Conservation (phyloP, 2,888 invertebrate genomes). For the Drosophila borborema region DNA sequence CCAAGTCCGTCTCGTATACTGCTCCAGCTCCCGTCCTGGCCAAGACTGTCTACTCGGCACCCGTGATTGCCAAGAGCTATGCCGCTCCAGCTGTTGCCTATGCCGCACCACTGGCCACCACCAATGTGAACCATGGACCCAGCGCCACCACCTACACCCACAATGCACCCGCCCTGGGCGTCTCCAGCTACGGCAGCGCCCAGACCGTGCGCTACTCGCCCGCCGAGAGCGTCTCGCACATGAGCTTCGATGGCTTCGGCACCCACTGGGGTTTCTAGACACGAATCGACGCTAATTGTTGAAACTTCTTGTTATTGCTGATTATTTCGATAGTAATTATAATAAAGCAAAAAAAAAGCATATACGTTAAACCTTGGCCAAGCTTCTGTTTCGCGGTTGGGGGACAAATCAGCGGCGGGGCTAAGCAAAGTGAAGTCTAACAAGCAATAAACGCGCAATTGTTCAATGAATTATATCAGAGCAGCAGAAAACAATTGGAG, state of each 20-base stretch:
- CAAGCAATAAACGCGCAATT: slow-evolving; percentile 58
- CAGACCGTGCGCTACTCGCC: slow-evolving; percentile 86
- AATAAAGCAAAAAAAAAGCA: slow-evolving; percentile 27
- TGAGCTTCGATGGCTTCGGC: slow-evolving; percentile 88
- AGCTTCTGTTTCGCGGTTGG: slow-evolving; percentile 39
- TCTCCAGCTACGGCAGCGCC: slow-evolving; percentile 82
- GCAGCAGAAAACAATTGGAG: slow-evolving; percentile 13
- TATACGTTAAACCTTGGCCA: slow-evolving; percentile 33
- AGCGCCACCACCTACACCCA: slow-evolving; percentile 81
- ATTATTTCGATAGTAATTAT: slow-evolving; percentile 11
- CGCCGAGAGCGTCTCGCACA: slow-evolving; percentile 88
- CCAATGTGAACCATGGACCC: slow-evolving; percentile 73
- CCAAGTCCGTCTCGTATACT: slow-evolving; percentile 59
- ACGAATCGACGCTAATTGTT: slow-evolving; percentile 24
- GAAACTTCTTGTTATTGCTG: slow-evolving; percentile 60
- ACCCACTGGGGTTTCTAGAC: slow-evolving; percentile 89
- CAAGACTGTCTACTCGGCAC: slow-evolving; percentile 64
- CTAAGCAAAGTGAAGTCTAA: slow-evolving; percentile 51
- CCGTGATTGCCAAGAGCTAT: slow-evolving; percentile 28
- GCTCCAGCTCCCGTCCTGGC: slow-evolving; percentile 77
- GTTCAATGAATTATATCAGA: slow-evolving; percentile 52
- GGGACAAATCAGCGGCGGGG: slow-evolving; percentile 26
- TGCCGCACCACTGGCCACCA: slow-evolving; percentile 71
- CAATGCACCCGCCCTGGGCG: slow-evolving; percentile 83
- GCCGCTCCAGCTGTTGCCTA: slow-evolving; percentile 67